Evolutionary conservation across 2,797 vertebrate species (phyloP).

Genomic region (Premnoplex brunnescens): DNA sequence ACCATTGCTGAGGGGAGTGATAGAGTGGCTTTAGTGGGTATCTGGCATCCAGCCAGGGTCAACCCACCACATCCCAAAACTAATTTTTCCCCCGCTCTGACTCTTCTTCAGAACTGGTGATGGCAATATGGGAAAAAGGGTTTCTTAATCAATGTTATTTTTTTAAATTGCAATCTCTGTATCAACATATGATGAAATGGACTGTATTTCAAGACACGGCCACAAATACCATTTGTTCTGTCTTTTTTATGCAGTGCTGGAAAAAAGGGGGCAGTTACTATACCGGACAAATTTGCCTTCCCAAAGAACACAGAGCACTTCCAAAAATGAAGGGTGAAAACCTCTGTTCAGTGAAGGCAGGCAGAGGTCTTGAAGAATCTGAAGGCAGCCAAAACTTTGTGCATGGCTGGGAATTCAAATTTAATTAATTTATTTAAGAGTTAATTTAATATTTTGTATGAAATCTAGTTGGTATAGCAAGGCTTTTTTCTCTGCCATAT

Average conservation of each 20-base stretch:
- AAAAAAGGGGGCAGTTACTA: not conserved
- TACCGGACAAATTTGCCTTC: not conserved
- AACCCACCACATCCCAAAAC: not conserved
- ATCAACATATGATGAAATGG: not conserved
- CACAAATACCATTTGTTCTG: not conserved
- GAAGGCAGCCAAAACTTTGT: not conserved
- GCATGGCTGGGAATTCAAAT: not conserved
- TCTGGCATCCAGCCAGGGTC: not conserved
- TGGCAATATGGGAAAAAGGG: not conserved
- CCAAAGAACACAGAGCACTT: not conserved
- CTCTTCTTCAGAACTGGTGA: not conserved
- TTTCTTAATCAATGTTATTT: not conserved
- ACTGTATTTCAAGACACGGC: not conserved
- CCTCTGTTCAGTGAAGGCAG: not conserved
- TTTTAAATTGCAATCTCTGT: not conserved
- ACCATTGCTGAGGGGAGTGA: not conserved
- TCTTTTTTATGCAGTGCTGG: not conserved
- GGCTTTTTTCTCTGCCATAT: not conserved
- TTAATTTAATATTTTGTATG: not conserved
- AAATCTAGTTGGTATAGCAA: not conserved
- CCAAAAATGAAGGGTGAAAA: not conserved
- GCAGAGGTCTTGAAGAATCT: not conserved
- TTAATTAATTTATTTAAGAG: not conserved
- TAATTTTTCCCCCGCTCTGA: accelerated
- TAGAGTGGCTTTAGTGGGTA: not conserved